These are phyloP conservation scores for Heptranchias perlo DNA, from an alignment of 2,113 vertebrate species.

Conservation along the genomic window DNA sequence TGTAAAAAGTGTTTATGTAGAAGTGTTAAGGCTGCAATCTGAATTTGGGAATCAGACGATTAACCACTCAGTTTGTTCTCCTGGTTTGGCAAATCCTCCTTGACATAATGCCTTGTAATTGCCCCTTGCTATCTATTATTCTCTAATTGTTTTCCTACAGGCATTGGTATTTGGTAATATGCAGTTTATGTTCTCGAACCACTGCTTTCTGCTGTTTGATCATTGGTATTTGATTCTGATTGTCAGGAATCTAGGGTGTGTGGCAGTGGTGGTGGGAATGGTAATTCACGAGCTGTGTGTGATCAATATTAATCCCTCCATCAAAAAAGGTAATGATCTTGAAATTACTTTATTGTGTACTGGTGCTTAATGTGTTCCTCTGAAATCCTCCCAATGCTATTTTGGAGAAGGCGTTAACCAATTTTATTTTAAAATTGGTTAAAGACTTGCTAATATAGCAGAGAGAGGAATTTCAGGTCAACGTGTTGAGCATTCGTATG, in stretches of 20 bases:
- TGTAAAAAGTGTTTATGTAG: not conserved
- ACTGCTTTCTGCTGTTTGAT: not conserved
- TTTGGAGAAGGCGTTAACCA: not conserved
- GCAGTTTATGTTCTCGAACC: not conserved
- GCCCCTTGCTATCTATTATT: not conserved
- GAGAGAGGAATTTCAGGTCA: not conserved
- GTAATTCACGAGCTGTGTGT: not conserved
- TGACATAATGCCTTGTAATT: not conserved
- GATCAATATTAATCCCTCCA: not conserved
- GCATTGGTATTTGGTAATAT: too few relatives aligned
- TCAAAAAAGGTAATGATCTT: not conserved
- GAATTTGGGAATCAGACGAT: not conserved
- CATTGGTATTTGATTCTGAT: not conserved
- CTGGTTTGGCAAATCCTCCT: not conserved
- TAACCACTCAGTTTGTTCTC: not conserved
- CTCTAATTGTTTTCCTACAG: not conserved
- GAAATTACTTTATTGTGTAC: not conserved
- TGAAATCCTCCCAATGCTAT: not conserved
- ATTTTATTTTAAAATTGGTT: not conserved
- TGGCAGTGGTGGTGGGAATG: not conserved
- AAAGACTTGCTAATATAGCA: not conserved
- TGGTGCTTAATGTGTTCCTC: not conserved
- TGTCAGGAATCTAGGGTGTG: not conserved
- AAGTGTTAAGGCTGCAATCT: not conserved
- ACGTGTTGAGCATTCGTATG: not conserved